A percentile compares a stretch with the other conserved stretches of the same genome.
phyloP scores from a whole-genome alignment of 2,113 vertebrate genomes.

The Martes martes region DNA sequence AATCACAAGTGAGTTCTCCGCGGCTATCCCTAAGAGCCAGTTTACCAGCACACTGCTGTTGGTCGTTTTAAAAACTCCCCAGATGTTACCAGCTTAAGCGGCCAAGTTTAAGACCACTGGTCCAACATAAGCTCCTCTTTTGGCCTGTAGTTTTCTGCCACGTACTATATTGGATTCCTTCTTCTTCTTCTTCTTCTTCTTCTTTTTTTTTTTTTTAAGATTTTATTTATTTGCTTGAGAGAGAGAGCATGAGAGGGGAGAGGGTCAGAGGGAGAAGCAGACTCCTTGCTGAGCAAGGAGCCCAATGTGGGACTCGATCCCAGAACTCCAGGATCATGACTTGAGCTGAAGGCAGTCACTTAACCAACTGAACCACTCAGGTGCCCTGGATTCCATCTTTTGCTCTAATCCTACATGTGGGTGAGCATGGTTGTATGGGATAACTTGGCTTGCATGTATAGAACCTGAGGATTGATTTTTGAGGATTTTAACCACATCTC shows the following conservation, averaged over 20 bases:
- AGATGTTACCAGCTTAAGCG: background rate
- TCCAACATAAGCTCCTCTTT: background rate
- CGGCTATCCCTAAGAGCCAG: rapidly evolving
- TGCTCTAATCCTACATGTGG: background rate
- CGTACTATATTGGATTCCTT: background rate
- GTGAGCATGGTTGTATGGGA: rapidly evolving
- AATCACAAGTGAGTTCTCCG: background rate
- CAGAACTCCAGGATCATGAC: too few species aligned
- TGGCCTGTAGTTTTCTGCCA: too few species aligned
- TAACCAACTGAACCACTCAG: too few species aligned
- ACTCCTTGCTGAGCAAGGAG: too few species aligned
- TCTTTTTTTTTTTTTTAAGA: too few species aligned
- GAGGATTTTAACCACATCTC: background rate
- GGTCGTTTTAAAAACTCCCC: background rate
- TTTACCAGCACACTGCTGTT: background rate
- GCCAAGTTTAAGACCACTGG: background rate
- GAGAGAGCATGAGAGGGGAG: too few species aligned
- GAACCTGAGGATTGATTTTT: background rate
- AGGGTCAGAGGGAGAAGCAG: too few species aligned
- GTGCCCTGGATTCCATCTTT: too few species aligned
- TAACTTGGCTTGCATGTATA: background rate
- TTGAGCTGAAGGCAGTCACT: too few species aligned
- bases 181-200: too few species aligned
- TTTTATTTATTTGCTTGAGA: too few species aligned
- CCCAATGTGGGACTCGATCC: too few species aligned